Base-by-base conservation (phyloP, 2,113 vertebrate genomes). In the Zosterops lateralis region DNA sequence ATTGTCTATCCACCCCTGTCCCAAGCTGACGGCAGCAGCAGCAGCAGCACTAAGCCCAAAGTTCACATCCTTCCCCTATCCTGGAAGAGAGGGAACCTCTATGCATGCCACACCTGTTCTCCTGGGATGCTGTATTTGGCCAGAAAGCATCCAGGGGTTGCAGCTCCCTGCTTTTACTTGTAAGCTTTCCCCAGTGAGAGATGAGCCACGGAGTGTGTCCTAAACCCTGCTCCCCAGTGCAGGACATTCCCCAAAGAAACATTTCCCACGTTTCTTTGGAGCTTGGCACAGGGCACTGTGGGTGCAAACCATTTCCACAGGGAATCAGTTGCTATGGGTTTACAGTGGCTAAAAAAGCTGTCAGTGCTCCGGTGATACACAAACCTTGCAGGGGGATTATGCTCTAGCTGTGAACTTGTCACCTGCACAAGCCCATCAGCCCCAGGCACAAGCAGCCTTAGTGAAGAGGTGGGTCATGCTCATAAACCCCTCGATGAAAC, bases 171-270 rank as follows among this genome's bases (percentile, higher is more conserved):
- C 28, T 73, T 45, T 76, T 29, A 66, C 2, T 13, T 19, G 6
- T 1, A 36, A 82, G n/a, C 32, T 60, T 76, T 88, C 28, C 28
- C 26, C 1, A 6, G 14, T 2, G 42, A 65, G 14, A 77, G 22
- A 26, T 0, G 3, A 77, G 24, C 22, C 32, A 60, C 50, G 29
- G 34, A n/a, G 16, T 2, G 7, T 17, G 29, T 17, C 51, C 13
- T 8, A 53, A 89, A 79, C 22, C 56, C 60, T 17, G 18, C 32
- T 66, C 22, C 54, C 32, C 53, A 14, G 0, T 5, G 1, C n/a
- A 57, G 72, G 14, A 7, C 0, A 1, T 18, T 75, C 45, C 61
- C 56, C 51, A 53, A 29, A 29, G 26, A 53, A 17, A 29, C 51
- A 53, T 53, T 53, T 53, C 51, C 28, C 51, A 29, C 6, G 4